phyloP scores from a whole-genome alignment of 2,797 vertebrate species.

The Pseudomugil tenellus region DNA sequence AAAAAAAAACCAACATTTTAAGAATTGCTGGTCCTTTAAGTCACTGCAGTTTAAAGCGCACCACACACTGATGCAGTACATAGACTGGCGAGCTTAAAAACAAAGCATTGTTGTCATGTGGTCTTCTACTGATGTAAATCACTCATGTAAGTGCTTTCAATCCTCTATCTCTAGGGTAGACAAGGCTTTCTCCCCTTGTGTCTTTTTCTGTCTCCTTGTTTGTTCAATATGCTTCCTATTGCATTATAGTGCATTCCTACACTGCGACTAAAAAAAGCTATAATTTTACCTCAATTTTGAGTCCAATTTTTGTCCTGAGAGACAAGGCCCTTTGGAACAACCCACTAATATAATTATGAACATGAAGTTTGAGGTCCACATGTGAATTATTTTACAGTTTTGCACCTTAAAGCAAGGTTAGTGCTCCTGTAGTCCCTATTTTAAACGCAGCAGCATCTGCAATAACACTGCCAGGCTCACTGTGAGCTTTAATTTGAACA shows the following conservation, averaged over 20 bases:
- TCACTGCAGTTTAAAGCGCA: slow-evolving; percentile 13
- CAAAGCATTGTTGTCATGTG: slow-evolving; percentile 41
- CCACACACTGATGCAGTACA: not conserved
- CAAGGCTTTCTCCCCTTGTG: slow-evolving; percentile 12
- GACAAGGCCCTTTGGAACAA: slow-evolving; percentile 8
- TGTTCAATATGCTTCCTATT: slow-evolving; percentile 1
- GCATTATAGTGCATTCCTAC: slow-evolving; percentile 12
- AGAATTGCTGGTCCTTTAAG: slow-evolving; percentile 11
- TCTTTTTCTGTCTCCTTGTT: slow-evolving; percentile 9
- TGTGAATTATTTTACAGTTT: slow-evolving; percentile 20
- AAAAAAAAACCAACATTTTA: not conserved
- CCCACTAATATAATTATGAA: slow-evolving; percentile 6
- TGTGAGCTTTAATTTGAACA: slow-evolving; percentile 36
- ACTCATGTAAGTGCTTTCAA: slow-evolving; percentile 35
- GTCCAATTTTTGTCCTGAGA: slow-evolving; percentile 6
- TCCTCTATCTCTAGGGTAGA: slow-evolving; percentile 37
- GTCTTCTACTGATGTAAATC: slow-evolving; percentile 47
- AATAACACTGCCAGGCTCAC: slow-evolving; percentile 4
- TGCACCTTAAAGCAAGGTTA: slow-evolving; percentile 5
- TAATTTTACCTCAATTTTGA: slow-evolving; percentile 34
- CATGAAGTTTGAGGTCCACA: slow-evolving; percentile 16
- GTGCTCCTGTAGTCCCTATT: slow-evolving; percentile 9
- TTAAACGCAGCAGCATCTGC: slow-evolving; percentile 10
- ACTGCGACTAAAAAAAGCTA: slow-evolving; percentile 18
- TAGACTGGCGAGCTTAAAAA: slow-evolving; percentile 15